Evolutionary conservation across 2,888 invertebrate species (phyloP), one percentile per base, ranked within the genome.

Genomic region (Drosophila incognita): DNA sequence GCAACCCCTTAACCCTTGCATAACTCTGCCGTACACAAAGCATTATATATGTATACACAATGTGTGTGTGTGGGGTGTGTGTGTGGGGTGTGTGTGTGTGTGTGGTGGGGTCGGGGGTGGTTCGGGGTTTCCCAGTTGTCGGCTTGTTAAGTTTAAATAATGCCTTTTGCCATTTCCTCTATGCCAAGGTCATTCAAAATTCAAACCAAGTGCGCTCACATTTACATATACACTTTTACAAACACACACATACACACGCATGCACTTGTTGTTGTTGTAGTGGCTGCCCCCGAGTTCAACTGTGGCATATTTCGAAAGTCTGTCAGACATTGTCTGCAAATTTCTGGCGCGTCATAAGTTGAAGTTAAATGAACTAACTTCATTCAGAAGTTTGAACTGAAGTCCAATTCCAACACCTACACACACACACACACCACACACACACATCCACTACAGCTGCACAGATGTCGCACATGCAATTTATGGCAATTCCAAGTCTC

Each of bases 161-260:
- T 90, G 89, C 85, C 76, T 86, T 90, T 82, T 85, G 83, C 86
- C 83, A 83, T 78, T 90, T 90, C 90, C 83, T 85, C 88, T 91
- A 87, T 92, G 91, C 93, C 93, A 93, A 93, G 93, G 93, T 93
- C 93, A 93, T 93, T 92, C 90, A 89, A 92, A 93, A 93, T 93
- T 92, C 93, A 93, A 89, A 92, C 89, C 89, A 87, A 90, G 85
- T 79, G 74, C 69, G 73, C 75, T 69, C 61, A 75, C 75, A 72
- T 57, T 81, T 46, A 60, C 62, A 81, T 35, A 49, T 57, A 73
- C 70, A 71, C 59, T 56, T 46, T 42, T 35, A 54, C 68, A 79
- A 60, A 70, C 57, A 58, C 64, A 61, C 65, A 46, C 63, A 38
- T 40, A 57, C 27, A 64, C 52, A 65, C 62, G 29, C 31, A 68